Conservation (phyloP, 2,888 invertebrate species). For the Antheraea yamamai region DNA sequence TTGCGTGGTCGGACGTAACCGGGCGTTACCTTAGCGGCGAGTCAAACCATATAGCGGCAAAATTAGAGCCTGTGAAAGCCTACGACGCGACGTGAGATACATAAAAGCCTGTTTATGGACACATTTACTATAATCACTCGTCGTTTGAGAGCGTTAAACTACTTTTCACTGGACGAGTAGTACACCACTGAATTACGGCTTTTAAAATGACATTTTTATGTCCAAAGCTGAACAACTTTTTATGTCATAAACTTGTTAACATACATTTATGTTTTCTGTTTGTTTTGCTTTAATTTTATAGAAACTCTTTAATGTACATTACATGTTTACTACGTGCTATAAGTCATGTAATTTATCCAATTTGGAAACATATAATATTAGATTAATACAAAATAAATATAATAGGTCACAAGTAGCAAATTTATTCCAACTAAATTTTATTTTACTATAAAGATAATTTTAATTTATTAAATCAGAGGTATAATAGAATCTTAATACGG, state of each 20-base stretch:
- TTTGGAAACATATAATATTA: background rate
- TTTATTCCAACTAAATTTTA: background rate
- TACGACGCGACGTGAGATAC: conserved; percentile 24
- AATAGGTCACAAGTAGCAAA: background rate
- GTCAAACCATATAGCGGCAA: conserved; percentile 47
- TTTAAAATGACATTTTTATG: conserved; percentile 4
- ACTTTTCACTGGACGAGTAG: conserved; percentile 16
- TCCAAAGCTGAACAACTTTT: background rate
- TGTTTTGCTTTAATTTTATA: background rate
- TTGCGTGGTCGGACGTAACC: conserved; percentile 56
- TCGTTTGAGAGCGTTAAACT: conserved; percentile 24
- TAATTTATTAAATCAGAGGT: no score
- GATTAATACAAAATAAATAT: background rate
- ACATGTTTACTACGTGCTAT: background rate
- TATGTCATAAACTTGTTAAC: conserved; percentile 1
- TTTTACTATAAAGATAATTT: background rate
- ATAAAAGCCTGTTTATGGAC: conserved; percentile 35
- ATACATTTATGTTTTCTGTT: background rate
- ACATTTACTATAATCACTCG: conserved; percentile 26
- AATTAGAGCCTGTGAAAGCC: conserved; percentile 38
- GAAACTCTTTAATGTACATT: background rate
- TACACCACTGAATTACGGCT: conserved; percentile 7
- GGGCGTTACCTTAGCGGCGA: conserved; percentile 36
- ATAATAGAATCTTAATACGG: no score
- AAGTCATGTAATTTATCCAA: background rate